Conservation (phyloP, 1,140 invertebrate genomes). For the Halictus rubicundus region DNA sequence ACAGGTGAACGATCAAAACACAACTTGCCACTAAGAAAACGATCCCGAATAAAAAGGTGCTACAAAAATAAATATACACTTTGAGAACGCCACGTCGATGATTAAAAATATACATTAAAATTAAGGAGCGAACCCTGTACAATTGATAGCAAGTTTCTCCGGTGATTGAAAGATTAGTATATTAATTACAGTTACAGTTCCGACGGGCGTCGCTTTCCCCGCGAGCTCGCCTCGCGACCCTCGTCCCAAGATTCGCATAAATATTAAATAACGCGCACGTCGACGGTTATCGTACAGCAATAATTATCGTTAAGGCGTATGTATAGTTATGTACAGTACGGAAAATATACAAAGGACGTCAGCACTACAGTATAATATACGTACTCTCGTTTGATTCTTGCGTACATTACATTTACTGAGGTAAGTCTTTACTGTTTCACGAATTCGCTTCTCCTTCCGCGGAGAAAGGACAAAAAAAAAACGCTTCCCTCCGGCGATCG, state of each 20-base stretch:
- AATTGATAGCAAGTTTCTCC: not conserved
- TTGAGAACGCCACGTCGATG: not conserved
- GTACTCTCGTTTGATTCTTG: slow-evolving; percentile 67
- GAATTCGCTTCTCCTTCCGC: slow-evolving; percentile 15
- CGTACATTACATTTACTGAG: slow-evolving; percentile 62
- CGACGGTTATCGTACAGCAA: slow-evolving; percentile 56
- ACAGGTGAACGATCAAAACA: not conserved
- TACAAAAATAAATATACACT: slow-evolving; percentile 9
- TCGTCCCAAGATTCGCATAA: slow-evolving; percentile 41
- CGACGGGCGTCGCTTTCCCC: slow-evolving; percentile 32
- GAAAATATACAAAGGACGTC: slow-evolving; percentile 70
- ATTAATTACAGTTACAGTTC: not conserved
- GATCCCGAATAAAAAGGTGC: not conserved
- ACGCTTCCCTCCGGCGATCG: slow-evolving; percentile 10
- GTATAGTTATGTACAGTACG: slow-evolving; percentile 67
- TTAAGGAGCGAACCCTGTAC: not conserved
- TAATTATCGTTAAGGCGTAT: slow-evolving; percentile 66
- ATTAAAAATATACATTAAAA: slow-evolving; percentile 10
- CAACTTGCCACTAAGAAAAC: too few relatives aligned
- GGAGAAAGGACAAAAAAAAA: slow-evolving; percentile 9
- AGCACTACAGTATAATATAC: slow-evolving; percentile 62
- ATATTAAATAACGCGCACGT: slow-evolving; percentile 59
- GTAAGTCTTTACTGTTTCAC: slow-evolving; percentile 66
- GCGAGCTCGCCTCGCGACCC: not conserved
- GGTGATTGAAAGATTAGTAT: too few relatives aligned